Base-by-base conservation (phyloP, 35 echinoderm and acorn worm genomes). In the Anneissia japonica region DNA sequence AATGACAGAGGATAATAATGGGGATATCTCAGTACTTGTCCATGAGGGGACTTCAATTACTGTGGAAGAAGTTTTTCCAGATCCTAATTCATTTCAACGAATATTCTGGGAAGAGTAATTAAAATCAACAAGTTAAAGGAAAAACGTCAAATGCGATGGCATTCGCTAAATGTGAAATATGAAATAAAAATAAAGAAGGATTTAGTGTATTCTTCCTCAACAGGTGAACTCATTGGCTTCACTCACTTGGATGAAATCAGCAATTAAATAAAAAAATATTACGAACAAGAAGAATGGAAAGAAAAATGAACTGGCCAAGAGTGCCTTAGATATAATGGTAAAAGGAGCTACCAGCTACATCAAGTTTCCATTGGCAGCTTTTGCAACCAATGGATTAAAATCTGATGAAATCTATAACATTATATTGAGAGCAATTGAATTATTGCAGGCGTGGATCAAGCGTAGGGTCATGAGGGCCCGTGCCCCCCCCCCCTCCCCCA, bases 1-100 rank as follows among this genome's bases (percentile, higher is more conserved):
- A 38, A 5, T 78, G 36, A 32, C 32, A 36, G 30, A 78, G 6
- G 36, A 34, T 36, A 3, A 5, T 38, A 78, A 38, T 78, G 33
- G 79, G 10, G 40, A 39, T 19, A 13, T 37, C 5, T 14, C 35
- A 26, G 10, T 37, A 30, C 5, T 37, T 39, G 19, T 39, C 40
- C 36, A 41, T 30, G 37, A 38, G 21, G 35, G 31, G 40, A n/a
- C n/a, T n/a, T 26, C 35, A 31, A 39, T 19, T 40, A 11, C 36
- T 40, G 6, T 81, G 0, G 37, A 81, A 10, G 40, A 36, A 40
- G 17, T 38, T 4, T 81, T 81, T 39, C 79, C 36, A 41, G 37
- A 81, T n/a, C 79, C 79, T 81, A 26, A 81, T 81, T 81, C 55
- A 36, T 85, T 85, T 39, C 83, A 85, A 38, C 34, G 83, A 75